A percentile compares a stretch with the other conserved stretches of the same genome.
Conservation (phyloP, 2,888 invertebrate genomes). For the Caprella mutica region DNA sequence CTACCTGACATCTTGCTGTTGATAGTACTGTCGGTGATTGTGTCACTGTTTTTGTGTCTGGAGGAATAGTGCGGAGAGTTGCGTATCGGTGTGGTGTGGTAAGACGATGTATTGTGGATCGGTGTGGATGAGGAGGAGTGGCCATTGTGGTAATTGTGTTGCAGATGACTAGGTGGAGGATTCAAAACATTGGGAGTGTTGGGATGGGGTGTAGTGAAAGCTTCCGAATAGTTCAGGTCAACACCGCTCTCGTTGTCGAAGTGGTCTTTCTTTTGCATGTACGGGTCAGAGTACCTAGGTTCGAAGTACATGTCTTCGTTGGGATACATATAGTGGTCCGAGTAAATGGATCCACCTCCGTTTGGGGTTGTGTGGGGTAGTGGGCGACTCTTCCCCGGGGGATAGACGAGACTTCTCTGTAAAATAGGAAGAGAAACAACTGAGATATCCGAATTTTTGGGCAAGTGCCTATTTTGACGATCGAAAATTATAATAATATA, state of each 20-base stretch:
- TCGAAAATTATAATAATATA: too few relatives aligned
- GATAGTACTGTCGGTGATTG: not conserved
- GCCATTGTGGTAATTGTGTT: conserved; percentile 1
- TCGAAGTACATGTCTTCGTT: conserved; percentile 3
- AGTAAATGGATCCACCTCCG: not conserved
- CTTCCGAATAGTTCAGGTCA: conserved; percentile 1
- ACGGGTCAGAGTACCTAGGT: conserved; percentile 5
- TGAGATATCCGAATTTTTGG: too few relatives aligned
- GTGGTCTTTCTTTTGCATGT: not conserved
- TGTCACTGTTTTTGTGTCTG: conserved; percentile 1
- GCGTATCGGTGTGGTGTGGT: conserved; percentile 1
- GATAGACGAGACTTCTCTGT: conserved; percentile 4
- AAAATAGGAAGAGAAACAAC: too few relatives aligned
- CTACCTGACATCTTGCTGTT: conserved; percentile 6
- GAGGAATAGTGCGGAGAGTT: not conserved
- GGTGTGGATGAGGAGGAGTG: conserved; percentile 9
- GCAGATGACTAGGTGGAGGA: conserved; percentile 1
- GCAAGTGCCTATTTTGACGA: too few relatives aligned
- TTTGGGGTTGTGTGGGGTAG: too few relatives aligned
- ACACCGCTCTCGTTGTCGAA: not conserved
- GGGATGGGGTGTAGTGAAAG: not conserved
- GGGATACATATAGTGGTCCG: conserved; percentile 6
- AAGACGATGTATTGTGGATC: too few relatives aligned
- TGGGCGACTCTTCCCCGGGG: not conserved
- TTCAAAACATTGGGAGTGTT: conserved; percentile 2